Conservation (phyloP, 2,888 invertebrate genomes). For the Theretra japonica region DNA sequence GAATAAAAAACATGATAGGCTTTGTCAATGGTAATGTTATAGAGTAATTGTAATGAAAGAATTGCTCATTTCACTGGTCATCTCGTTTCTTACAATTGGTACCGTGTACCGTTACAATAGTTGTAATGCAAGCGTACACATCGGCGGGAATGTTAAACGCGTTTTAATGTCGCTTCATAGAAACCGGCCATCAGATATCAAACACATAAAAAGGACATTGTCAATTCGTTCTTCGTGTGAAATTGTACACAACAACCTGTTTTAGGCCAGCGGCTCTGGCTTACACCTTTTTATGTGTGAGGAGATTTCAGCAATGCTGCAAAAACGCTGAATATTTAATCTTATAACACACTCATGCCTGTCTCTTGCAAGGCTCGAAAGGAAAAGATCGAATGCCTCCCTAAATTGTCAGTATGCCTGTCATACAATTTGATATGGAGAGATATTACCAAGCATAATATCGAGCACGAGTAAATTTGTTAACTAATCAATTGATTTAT, state of each 20-base stretch:
- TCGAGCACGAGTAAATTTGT: too few species aligned
- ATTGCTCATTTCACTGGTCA: not conserved
- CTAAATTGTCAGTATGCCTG: too few species aligned
- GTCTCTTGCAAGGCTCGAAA: too few species aligned
- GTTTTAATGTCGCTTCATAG: slow-evolving; percentile 24
- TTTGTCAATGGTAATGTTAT: not conserved
- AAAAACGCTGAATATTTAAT: too few species aligned
- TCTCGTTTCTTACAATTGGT: slow-evolving; percentile 6
- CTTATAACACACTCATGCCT: too few species aligned
- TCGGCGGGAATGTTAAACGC: slow-evolving; percentile 18
- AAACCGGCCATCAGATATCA: slow-evolving; percentile 28
- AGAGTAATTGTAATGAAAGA: not conserved
- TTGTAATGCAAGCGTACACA: slow-evolving; percentile 21
- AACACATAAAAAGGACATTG: slow-evolving; percentile 11
- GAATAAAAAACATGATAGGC: not conserved
- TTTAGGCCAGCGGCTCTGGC: not conserved
- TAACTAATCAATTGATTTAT: too few species aligned
- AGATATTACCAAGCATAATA: too few species aligned
- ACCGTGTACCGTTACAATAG: slow-evolving; percentile 13
- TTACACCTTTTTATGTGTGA: not conserved
- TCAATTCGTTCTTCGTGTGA: slow-evolving; percentile 19
- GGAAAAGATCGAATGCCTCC: too few species aligned
- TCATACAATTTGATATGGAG: too few species aligned
- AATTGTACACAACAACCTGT: slow-evolving; percentile 39
- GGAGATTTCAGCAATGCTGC: too few species aligned